These are phyloP conservation scores for Collichthys lucidus DNA, from an alignment of 2,113 vertebrate species.

Conservation along the genomic window DNA sequence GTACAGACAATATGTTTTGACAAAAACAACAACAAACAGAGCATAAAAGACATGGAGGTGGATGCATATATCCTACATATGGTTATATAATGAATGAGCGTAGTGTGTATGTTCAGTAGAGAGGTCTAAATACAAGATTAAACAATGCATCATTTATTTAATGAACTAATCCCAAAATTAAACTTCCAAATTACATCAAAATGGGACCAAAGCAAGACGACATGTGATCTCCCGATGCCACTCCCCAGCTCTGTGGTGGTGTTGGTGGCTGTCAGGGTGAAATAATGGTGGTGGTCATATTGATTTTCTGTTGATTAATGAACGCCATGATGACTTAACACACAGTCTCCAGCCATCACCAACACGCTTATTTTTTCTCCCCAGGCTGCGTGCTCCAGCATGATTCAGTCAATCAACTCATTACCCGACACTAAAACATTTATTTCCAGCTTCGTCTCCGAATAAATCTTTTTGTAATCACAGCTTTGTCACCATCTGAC, in stretches of 20 bases:
- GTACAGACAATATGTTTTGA: too few relatives aligned
- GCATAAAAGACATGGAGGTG: too few relatives aligned
- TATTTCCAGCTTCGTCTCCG: neutral
- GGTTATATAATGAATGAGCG: too few relatives aligned
- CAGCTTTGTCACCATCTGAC: conserved; percentile 20
- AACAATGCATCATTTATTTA: neutral
- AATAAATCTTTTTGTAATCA: conserved; percentile 36
- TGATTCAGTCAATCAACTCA: neutral
- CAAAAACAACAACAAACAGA: too few relatives aligned
- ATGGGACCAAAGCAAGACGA: neutral
- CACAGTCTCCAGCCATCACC: neutral
- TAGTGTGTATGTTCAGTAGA: too few relatives aligned
- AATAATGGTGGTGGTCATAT: conserved; percentile 24
- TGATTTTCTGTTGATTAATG: conserved; percentile 33
- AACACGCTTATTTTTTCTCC: neutral
- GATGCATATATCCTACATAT: too few relatives aligned
- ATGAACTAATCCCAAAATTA: neutral
- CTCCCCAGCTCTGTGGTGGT: neutral
- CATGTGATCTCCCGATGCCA: conserved; percentile 7
- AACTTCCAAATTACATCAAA: neutral
- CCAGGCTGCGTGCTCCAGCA: neutral
- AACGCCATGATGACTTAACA: neutral
- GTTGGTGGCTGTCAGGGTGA: neutral
- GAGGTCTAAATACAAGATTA: neutral
- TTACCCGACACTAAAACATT: neutral